Evolutionary conservation across 2,113 vertebrate genomes (phyloP).

Genomic region (Brachirus orientalis): DNA sequence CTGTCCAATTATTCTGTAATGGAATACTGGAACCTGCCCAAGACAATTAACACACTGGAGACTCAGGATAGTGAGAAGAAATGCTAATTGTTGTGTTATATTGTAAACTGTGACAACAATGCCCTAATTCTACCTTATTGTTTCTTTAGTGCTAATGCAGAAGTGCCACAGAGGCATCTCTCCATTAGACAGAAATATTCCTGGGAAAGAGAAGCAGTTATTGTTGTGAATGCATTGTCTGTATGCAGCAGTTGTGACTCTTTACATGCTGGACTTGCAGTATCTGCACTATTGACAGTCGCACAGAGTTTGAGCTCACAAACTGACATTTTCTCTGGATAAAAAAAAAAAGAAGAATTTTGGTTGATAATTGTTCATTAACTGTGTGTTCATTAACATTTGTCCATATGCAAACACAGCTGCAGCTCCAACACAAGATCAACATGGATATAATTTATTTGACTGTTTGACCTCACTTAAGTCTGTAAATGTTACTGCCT

Average conservation of each 20-base stretch:
- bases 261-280: constrained; percentile 4
- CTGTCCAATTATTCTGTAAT: constrained; percentile 81
- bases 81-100: constrained; percentile 73
- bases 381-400: too few species aligned
- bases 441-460: constrained; percentile 35
- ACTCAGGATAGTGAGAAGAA: constrained; percentile 51
- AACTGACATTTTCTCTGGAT: constrained; percentile 44
- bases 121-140: constrained; percentile 49
- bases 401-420: constrained; percentile 54
- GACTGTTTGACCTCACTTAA: constrained; percentile 40
- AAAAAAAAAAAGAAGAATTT: constrained; percentile 33
- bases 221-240: constrained; percentile 16
- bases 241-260: constrained; percentile 42
- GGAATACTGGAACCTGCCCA: constrained; percentile 74
- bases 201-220: constrained; percentile 19
- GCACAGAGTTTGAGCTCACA: constrained; percentile 49
- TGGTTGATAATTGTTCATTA: constrained; percentile 37
- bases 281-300: constrained; percentile 49
- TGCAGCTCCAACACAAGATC: constrained; percentile 18
- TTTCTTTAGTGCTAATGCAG: constrained; percentile 23
- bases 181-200: constrained; percentile 24
- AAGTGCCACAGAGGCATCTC: constrained; percentile 35
- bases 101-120: constrained; percentile 67
- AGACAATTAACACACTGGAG: constrained; percentile 73
- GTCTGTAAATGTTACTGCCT: constrained; percentile 55